Percentiles rank a stretch among this genome's conserved stretches.
These are phyloP conservation scores for Erpobdella octoculata DNA, from an alignment of 2,888 invertebrate genomes.

Conservation along the genomic window DNA sequence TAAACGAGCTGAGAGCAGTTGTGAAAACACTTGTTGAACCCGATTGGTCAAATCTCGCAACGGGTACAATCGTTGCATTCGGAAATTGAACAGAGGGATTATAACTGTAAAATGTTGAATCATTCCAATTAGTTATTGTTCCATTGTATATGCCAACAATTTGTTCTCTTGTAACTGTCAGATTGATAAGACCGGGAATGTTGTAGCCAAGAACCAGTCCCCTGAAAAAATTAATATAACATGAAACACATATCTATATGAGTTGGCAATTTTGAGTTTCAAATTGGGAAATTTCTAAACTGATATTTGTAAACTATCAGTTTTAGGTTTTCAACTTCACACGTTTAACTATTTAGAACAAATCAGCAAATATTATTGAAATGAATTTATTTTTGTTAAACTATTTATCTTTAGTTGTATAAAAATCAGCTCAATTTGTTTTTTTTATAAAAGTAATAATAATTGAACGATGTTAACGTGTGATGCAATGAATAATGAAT, in stretches of 20 bases:
- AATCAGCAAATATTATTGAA: background rate
- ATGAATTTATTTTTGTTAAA: background rate
- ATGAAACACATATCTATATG: too few species aligned
- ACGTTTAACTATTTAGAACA: too few species aligned
- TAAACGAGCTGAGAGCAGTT: constrained; percentile 12
- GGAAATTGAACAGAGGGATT: constrained; percentile 30
- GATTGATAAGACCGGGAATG: constrained; percentile 37
- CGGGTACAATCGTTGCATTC: constrained; percentile 37
- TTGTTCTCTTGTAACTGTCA: constrained; percentile 41
- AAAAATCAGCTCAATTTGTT: too few species aligned
- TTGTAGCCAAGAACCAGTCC: constrained; percentile 44
- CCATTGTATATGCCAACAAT: constrained; percentile 46
- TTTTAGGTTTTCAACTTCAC: too few species aligned
- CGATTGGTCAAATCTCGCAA: background rate
- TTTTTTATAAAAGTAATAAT: too few species aligned
- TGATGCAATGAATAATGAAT: too few species aligned
- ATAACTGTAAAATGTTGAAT: constrained; percentile 31
- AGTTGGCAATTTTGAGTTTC: background rate
- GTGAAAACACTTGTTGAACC: constrained; percentile 17
- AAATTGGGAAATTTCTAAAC: too few species aligned
- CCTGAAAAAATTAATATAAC: too few species aligned
- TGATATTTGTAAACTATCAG: too few species aligned
- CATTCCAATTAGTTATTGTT: constrained; percentile 42
- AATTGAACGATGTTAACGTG: too few species aligned
- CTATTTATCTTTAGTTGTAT: background rate